Base-by-base conservation (phyloP, 1,140 invertebrate genomes). In the Lordiphosa mommai region DNA sequence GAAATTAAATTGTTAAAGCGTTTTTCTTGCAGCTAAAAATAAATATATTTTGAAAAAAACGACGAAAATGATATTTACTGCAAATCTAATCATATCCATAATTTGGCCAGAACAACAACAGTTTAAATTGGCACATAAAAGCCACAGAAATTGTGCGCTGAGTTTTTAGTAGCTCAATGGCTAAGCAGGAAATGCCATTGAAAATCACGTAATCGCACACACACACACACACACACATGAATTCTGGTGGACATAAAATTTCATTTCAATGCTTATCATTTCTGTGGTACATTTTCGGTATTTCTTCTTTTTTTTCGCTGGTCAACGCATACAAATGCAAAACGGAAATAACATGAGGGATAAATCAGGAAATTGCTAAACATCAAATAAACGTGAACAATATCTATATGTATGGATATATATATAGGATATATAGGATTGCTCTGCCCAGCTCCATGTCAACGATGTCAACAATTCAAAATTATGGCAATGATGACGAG, bases 291-390 rank as follows among this genome's bases (percentile, higher is more conserved):
- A 30, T 64, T 79, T 51, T 50, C 63, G 47, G 14, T 30, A 48
- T 65, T 34, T 14, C 13, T 23, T 23, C 4, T 47, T 38, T 23
- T 20, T 47, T 38, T 57, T 37, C 41, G 46, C 30, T 68, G 77
- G 71, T 68, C 72, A 82, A 64, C 66, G 66, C 76, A 80, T 71
- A 82, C 76, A 67, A 80, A 82, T 84, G 76, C 76, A 82, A 80
- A 82, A 47, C 76, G 76, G 76, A 82, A 82, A 82, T 84, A 73
- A 76, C 77, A 76, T 82, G 76, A 84, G 76, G 76, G 76, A 82
- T 82, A 82, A 82, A 82, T 82, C 76, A 82, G 76, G 76, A 82
- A 82, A 82, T 82, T 82, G 77, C 76, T 82, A 82, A 84, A 82
- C 76, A 82, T 82, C 76, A 82, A 82, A 82, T 82, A 82, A 80